These are phyloP conservation scores for Vanessa tameamea DNA, from an alignment of 1,140 invertebrate species.

Conservation along the genomic window DNA sequence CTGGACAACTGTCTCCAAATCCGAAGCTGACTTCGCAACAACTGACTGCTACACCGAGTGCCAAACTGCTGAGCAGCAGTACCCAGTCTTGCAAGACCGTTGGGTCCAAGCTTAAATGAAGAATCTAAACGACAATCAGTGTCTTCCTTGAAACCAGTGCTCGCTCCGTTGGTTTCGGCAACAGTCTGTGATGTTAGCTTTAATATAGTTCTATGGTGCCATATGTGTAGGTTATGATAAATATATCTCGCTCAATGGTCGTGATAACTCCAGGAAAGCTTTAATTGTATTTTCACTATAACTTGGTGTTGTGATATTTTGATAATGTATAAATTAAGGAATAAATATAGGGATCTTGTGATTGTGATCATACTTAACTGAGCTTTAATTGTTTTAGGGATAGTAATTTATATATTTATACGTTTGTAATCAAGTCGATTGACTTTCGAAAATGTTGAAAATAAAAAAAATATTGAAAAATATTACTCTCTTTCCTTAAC, in stretches of 20 bases:
- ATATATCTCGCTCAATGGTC: conserved; percentile 51
- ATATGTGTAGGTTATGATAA: conserved; percentile 63
- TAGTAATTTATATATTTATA: conserved; percentile 60
- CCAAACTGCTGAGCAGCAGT: conserved; percentile 81
- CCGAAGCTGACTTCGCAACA: conserved; percentile 81
- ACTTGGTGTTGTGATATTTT: conserved; percentile 70
- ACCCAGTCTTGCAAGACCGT: conserved; percentile 81
- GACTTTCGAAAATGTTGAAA: conserved; percentile 43
- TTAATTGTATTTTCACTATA: conserved; percentile 61
- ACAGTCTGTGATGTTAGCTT: conserved; percentile 79
- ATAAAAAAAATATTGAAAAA: conserved; percentile 55
- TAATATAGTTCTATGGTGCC: conserved; percentile 73
- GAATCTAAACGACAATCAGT: conserved; percentile 58
- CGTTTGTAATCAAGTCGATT: conserved; percentile 32
- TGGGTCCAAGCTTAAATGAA: conserved; percentile 84
- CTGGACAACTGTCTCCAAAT: conserved; percentile 84
- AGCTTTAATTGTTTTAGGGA: conserved; percentile 75
- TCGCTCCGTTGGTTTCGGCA: conserved; percentile 65
- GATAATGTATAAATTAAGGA: conserved; percentile 64
- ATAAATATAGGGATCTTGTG: conserved; percentile 56
- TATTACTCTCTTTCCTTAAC: conserved; percentile 55
- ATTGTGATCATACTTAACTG: conserved; percentile 62
- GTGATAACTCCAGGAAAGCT: conserved; percentile 76
- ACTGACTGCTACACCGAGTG: conserved; percentile 80
- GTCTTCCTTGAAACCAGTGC: conserved; percentile 82